Evolutionary conservation across 2,113 vertebrate species (phyloP), one percentile per base, ranked within the genome.

Genomic region (Pithys albifrons): DNA sequence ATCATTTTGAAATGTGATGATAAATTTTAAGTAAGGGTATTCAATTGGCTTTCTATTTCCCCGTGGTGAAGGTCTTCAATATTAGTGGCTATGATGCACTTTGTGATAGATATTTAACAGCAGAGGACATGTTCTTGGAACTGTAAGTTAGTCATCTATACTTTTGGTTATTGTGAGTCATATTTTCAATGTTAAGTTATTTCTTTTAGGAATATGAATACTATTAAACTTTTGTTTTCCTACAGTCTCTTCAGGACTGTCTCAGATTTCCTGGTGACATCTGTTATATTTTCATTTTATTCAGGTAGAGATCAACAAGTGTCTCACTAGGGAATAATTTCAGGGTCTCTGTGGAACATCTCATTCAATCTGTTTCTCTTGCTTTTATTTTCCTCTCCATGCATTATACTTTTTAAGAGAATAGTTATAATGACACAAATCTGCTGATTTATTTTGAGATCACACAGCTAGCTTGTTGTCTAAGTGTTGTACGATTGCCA

Each of bases 391-490:
- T 77, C 27, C 16, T 89, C 28, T 46, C 46, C 35, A 41, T 58
- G 49, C 24, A 28, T 19, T 24, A 57, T 51, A 33, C 35, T 59
- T 90, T 76, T 79, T 67, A 59, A 80, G 3, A 65, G 6, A 94
- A 57, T 16, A 73, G 27, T 85, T 76, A 71, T 37, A 93, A 89
- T 83, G 51, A 55, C 33, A 74, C n/a, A 90, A 73, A 59, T 58
- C 31, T 87, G 43, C 12, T 70, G 77, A 70, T 85, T 91, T 95
- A 88, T 75, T 76, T 85, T 88, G 62, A 83, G 64, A 85, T 82
- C 55, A 83, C 74, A 94, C 59, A 76, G 43, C 18, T 80, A 90
- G 17, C 25, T 91, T 80, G 48, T 80, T 24, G 7, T 33, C 11
- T 74, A 64, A 70, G 24, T 37, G 27, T 59, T 77, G 27, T 48